Conservation (phyloP, 1,140 invertebrate genomes). For the Drosophila fuyamai region DNA sequence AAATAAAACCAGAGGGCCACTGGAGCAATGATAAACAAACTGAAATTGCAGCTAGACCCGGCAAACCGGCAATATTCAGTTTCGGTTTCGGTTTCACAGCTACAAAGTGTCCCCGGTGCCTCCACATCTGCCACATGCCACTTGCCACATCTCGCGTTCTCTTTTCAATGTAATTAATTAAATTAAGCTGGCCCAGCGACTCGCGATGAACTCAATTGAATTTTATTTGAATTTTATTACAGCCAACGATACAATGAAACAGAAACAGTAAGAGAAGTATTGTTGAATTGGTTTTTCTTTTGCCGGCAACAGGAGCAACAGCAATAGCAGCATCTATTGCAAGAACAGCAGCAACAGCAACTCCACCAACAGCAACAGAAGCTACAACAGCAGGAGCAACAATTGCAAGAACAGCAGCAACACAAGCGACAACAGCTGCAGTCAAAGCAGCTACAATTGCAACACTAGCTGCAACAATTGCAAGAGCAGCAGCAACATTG, state of each 20-base stretch:
- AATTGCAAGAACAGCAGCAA: constrained; percentile 1
- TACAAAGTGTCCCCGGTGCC: background rate
- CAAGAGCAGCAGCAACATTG: constrained; percentile 5
- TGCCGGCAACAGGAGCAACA: constrained; percentile 6
- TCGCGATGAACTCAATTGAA: constrained; percentile 79
- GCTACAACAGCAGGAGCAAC: background rate
- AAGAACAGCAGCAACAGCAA: background rate
- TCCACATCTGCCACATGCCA: constrained; percentile 14
- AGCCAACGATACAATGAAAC: constrained; percentile 38
- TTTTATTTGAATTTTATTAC: constrained; percentile 84
- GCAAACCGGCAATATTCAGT: constrained; percentile 21
- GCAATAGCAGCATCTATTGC: background rate
- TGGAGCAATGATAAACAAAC: constrained; percentile 54
- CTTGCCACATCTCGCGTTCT: constrained; percentile 20
- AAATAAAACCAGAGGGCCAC: constrained; percentile 30
- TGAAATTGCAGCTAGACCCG: constrained; percentile 28
- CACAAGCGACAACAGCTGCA: background rate
- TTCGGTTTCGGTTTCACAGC: constrained; percentile 14
- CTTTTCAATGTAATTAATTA: constrained; percentile 71
- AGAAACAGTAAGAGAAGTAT: constrained; percentile 7
- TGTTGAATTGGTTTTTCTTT: constrained; percentile 35
- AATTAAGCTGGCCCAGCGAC: constrained; percentile 75
- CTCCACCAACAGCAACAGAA: no score
- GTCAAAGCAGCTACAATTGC: background rate
- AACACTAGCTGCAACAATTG: background rate